phyloP scores from a whole-genome alignment of 2,797 vertebrate species.

The Manis pentadactyla region DNA sequence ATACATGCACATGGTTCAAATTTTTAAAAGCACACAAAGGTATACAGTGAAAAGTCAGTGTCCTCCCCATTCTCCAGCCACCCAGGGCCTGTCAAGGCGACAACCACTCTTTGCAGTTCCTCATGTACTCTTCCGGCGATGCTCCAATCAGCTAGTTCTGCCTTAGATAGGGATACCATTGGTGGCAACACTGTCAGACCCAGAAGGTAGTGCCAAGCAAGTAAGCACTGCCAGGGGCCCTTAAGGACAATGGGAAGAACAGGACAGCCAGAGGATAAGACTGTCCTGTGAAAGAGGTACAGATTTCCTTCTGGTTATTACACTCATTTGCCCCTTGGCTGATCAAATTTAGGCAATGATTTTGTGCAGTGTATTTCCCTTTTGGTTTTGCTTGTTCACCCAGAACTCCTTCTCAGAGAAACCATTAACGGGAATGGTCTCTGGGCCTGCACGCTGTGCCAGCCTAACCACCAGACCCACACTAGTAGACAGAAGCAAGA shows the following conservation, averaged over 20 bases:
- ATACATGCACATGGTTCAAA: neutral
- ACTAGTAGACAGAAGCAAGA: neutral
- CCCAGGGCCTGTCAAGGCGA: neutral
- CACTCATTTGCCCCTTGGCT: neutral
- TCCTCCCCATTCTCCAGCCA: neutral
- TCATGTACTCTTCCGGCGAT: neutral
- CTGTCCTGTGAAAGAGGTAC: neutral
- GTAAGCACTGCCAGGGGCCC: neutral
- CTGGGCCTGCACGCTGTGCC: neutral
- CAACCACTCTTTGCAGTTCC: neutral
- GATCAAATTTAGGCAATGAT: constrained; percentile 48
- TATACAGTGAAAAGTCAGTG: constrained; percentile 1
- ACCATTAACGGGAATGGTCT: constrained; percentile 1
- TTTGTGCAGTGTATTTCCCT: constrained; percentile 28
- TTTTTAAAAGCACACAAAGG: constrained; percentile 35
- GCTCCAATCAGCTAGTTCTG: constrained; percentile 19
- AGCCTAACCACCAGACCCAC: neutral
- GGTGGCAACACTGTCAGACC: neutral
- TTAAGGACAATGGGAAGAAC: neutral
- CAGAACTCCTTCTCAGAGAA: constrained; percentile 2
- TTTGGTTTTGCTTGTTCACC: neutral
- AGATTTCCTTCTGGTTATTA: neutral
- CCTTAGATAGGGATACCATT: neutral
- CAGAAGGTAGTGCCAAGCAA: constrained; percentile 38
- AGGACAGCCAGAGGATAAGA: neutral